phyloP scores from a whole-genome alignment of 1,140 invertebrate genomes.

The Pseudomyrmex sp. region DNA sequence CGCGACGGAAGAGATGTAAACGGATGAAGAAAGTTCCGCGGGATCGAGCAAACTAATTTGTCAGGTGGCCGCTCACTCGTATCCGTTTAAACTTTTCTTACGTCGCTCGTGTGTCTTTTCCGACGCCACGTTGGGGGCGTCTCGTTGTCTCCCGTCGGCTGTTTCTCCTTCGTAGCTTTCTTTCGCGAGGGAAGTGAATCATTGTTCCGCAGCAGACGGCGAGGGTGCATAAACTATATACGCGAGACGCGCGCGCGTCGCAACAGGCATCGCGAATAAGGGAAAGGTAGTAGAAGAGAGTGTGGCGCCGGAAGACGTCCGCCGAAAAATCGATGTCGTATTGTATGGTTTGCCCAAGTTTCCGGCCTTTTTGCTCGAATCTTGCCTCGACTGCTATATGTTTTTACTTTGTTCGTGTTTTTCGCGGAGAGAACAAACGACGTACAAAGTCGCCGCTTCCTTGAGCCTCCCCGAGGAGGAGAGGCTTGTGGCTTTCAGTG shows the following conservation, averaged over 20 bases:
- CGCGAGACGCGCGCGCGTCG: not conserved
- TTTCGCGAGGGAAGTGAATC: conserved; percentile 19
- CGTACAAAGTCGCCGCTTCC: conserved; percentile 53
- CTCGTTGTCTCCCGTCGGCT: not conserved
- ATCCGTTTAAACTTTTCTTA: conserved; percentile 54
- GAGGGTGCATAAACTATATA: conserved; percentile 55
- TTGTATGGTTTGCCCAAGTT: conserved; percentile 50
- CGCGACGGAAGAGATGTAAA: conserved; percentile 44
- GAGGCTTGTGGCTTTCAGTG: not conserved
- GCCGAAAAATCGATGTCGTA: conserved; percentile 63
- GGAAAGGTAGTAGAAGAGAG: not conserved
- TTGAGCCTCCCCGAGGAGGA: not conserved
- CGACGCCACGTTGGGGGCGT: not conserved
- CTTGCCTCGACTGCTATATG: conserved; percentile 2
- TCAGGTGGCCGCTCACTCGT: conserved; percentile 50
- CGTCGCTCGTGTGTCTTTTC: conserved; percentile 41
- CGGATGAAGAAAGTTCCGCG: conserved; percentile 53
- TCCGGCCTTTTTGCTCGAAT: conserved; percentile 41
- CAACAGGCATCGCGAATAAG: conserved; percentile 21
- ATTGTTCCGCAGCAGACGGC: conserved; percentile 48
- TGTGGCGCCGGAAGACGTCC: not conserved
- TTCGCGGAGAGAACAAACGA: conserved; percentile 50
- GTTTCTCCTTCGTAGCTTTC: conserved; percentile 15
- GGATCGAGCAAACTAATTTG: conserved; percentile 54
- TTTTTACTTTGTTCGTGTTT: conserved; percentile 50